Conservation (phyloP, 2,888 invertebrate genomes). For the Xestoiulus laeticollis region DNA sequence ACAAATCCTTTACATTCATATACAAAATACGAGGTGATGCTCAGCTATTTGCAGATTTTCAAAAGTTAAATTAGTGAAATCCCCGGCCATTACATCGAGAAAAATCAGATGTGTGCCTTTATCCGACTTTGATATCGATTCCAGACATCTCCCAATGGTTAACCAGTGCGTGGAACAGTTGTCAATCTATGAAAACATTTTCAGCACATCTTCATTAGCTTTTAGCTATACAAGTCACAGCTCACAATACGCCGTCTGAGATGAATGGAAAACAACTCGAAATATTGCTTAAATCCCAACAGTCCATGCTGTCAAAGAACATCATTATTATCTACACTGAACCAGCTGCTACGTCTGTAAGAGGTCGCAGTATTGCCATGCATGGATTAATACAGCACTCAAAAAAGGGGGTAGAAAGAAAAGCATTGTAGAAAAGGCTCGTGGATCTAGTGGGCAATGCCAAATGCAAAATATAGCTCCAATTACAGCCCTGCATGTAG, state of each 20-base stretch:
- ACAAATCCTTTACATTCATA: too few relatives aligned
- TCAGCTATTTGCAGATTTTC: neutral
- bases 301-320: conserved; percentile 10
- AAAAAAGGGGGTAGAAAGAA: neutral
- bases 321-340: conserved; percentile 12
- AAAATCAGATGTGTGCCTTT: neutral
- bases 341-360: neutral
- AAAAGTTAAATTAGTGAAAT: neutral
- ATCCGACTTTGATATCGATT: neutral
- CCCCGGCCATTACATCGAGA: neutral
- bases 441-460: neutral
- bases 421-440: neutral
- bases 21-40: neutral
- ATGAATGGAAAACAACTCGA: conserved; percentile 28
- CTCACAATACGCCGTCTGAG: neutral
- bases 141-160: neutral
- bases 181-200: neutral
- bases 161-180: neutral
- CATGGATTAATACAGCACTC: neutral
- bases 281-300: conserved; percentile 36
- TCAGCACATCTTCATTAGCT: conserved; percentile 13
- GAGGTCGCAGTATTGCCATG: neutral
- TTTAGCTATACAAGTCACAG: neutral
- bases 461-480: neutral
- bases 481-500: neutral